Base-by-base conservation (phyloP, 2,888 invertebrate species). In the Leucozona laternaria region DNA sequence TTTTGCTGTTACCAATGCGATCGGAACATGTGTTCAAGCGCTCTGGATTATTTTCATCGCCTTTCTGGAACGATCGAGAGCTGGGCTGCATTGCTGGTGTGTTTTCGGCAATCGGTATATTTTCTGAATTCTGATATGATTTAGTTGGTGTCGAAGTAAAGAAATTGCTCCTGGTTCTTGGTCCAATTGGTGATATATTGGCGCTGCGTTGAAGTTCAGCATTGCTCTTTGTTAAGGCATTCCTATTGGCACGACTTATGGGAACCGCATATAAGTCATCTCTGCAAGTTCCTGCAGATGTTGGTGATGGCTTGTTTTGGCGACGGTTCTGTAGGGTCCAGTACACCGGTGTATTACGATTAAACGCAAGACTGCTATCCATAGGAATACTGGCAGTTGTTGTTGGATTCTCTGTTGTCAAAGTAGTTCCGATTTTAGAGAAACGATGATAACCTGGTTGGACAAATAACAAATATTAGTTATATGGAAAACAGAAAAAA, bases 161-260 rank as follows among this genome's bases (percentile, higher is more conserved):
- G 89, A 96, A 95, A 31, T 94, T 92, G 15, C 93, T 94, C 10
- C 93, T 91, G 88, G 93, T 94, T 84, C 95, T 92, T 5, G 95
- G 95, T 91, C 95, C 95, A 88, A 95, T 95, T 8, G 96, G 96
- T 55, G 96, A 96, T 91, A 95, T 94, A 91, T 93, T 94, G 88
- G 88, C 82, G 76, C 78, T 77, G 37, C 78, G 78, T 66, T 81
- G 78, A 15, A 79, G 58, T 68, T 88, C 79, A 17, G 78, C 82
- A 60, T 82, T 86, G 60, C 73, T 80, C 34, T 82, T 81, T 22
- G 86, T 58, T 53, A 79, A 34, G 62, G 78, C 75, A 45, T 78
- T 79, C 57, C 86, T 55, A 68, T 92, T 92, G 6, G 92, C 91
- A n/a, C 91, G 90, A 45, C 91, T 90, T 82, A 92, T 90, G 71